phyloP scores from a whole-genome alignment of 1,140 invertebrate genomes.

The Drosophila tropicalis region DNA sequence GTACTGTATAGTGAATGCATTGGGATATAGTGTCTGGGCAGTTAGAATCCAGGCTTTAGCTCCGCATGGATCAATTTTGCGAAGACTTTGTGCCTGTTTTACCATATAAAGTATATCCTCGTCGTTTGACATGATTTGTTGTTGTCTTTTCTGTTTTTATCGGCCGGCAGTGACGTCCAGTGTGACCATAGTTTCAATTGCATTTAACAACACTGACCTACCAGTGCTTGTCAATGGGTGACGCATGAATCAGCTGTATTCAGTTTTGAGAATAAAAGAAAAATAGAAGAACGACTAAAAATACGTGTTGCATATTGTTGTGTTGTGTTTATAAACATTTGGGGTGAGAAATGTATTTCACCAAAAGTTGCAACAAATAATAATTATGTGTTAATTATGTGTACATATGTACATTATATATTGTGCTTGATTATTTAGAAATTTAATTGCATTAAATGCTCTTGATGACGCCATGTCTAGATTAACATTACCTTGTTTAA shows the following conservation, averaged over 20 bases:
- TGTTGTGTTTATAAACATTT: background rate
- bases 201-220: background rate
- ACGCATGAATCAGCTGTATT: background rate
- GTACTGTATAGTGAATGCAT: constrained; percentile 93
- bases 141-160: background rate
- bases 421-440: no score
- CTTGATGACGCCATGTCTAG: background rate
- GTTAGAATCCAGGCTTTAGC: constrained; percentile 96
- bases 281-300: background rate
- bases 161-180: background rate
- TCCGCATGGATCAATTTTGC: constrained; percentile 87
- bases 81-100: constrained; percentile 57
- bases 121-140: constrained; percentile 37
- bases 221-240: background rate
- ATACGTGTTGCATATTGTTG: background rate
- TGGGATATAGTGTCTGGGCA: constrained; percentile 93
- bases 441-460: no score
- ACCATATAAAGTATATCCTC: constrained; percentile 68
- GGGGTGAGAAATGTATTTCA: background rate
- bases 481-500: background rate
- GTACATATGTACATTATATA: no score
- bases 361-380: background rate
- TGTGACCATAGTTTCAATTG: background rate
- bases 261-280: background rate
- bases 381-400: background rate